Base-by-base conservation (phyloP, 2,888 invertebrate genomes). In the Melanotus villosus region DNA sequence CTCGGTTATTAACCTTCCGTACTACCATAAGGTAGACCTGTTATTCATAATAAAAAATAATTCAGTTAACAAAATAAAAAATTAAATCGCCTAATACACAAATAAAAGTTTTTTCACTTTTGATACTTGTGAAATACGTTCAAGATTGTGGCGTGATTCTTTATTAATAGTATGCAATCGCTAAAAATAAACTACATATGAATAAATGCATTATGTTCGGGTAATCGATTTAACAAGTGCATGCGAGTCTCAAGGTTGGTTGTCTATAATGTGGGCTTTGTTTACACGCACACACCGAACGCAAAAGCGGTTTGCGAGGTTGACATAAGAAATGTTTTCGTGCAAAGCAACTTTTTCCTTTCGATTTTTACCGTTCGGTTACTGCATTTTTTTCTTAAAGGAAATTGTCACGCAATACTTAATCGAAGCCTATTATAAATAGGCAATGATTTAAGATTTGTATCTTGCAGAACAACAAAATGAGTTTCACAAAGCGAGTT, bases 141-240 rank as follows among this genome's bases (percentile, higher is more conserved):
- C n/a, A n/a, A n/a, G n/a, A n/a, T n/a, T n/a, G n/a, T n/a, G n/a
- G n/a, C n/a, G n/a, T n/a, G n/a, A 9, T 41, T 1, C 14, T 41
- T 16, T 7, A 16, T 9, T 41, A 12, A 41, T 65, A 36, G 38
- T 59, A 58, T 66, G 66, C 36, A 41, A 18, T 7, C 12, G 47
- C 47, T 60, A 45, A 71, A 71, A 68, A 67, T 70, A 64, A 62
- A 65, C 45, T 70, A 54, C 66, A 30, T 65, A 72, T 70, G 69
- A 72, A 72, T 72, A 72, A 70, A 72, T 72, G 69, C 66, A 70
- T 69, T 72, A 65, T 69, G 72, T 66, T 50, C 64, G 43, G 67
- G 67, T 67, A 70, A 70, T 70, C 66, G 70, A 43, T 70, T 56
- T 71, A 72, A 72, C 72, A 72, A 69, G 66, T 67, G 60, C 67